Conservation (phyloP, 30 jellyfish, hydroid and myxozoan genomes). For the Rhopilema esculentum region DNA sequence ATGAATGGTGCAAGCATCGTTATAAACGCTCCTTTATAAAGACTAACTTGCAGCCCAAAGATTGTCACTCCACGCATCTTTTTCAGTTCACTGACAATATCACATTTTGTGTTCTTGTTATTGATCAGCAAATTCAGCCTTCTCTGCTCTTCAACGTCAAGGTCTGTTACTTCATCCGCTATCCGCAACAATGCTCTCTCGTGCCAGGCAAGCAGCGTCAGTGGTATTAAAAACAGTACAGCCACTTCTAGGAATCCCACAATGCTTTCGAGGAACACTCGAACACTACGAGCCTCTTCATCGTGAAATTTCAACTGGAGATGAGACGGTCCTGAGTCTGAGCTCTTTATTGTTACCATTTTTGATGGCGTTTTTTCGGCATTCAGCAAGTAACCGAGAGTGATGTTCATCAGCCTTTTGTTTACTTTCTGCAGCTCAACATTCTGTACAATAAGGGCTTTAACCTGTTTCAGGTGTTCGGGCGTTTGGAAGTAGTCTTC, state of each 20-base stretch:
- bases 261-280: conserved; percentile 26
- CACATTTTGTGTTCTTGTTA: conserved; percentile 9
- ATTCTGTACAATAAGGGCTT: background rate
- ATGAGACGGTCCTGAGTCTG: conserved; percentile 21
- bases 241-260: conserved; percentile 30
- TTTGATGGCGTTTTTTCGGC: background rate
- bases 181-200: conserved; percentile 56
- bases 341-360: background rate
- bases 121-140: conserved; percentile 34
- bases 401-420: conserved; percentile 20
- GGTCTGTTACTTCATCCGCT: conserved; percentile 49
- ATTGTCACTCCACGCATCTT: conserved; percentile 65
- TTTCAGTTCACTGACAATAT: conserved; percentile 7
- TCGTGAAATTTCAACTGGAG: background rate
- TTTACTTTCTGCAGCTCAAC: conserved; percentile 5
- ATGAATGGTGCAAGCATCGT: conserved; percentile 55
- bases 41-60: conserved; percentile 62
- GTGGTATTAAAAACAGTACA: conserved; percentile 47
- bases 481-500: background rate
- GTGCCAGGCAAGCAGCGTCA: conserved; percentile 72
- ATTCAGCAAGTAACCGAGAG: background rate
- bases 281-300: conserved; percentile 3
- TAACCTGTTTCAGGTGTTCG: background rate
- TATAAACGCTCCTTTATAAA: conserved; percentile 60
- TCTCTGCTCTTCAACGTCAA: conserved; percentile 70